Base-by-base conservation (phyloP, 2,113 vertebrate genomes). In the Brienomyrus brachyistius region DNA sequence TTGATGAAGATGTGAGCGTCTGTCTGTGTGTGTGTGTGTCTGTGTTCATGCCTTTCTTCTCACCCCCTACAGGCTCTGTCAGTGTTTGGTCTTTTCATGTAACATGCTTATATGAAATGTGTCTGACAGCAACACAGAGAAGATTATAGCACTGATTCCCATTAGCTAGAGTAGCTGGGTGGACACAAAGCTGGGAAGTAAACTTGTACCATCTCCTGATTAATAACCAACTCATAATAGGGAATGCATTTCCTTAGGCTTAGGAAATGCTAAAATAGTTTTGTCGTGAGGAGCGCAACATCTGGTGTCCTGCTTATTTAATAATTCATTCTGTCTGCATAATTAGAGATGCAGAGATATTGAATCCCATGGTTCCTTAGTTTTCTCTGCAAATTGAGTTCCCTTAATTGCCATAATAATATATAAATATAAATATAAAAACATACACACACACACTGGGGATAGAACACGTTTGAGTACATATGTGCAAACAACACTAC, bases 291-390 rank as follows among this genome's bases (percentile, higher is more conserved):
- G 88, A 80, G 90, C 59, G 89, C 35, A 94, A 94, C 94, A 94
- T 94, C 93, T 94, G 94, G 92, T 92, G 92, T 83, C 89, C 91
- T 91, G 90, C 94, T 94, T 92, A 91, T 93, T 94, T 91, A 93
- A 94, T 94, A 94, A 95, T 95, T 94, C 90, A 94, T 59, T 91
- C 90, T 91, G 93, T 93, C 93, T 94, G 91, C 90, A 90, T 93
- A 92, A 94, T 94, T 89, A 93, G 91, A 90, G 47, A 88, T 92
- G 40, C 62, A 84, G 91, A 66, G 93, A 91, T 91, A 91, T 50
- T 10, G 90, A 93, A 87, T 92, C 91, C 70, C 92, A 89, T 88
- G 90, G 91, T 91, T 86, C 80, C 45, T 90, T 21, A 27, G 86
- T 92, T 91, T 87, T 52, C 82, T 86, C 91, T 87, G 87, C 85